phyloP scores from a whole-genome alignment of 2,888 invertebrate species.

The Campoletis raptor region DNA sequence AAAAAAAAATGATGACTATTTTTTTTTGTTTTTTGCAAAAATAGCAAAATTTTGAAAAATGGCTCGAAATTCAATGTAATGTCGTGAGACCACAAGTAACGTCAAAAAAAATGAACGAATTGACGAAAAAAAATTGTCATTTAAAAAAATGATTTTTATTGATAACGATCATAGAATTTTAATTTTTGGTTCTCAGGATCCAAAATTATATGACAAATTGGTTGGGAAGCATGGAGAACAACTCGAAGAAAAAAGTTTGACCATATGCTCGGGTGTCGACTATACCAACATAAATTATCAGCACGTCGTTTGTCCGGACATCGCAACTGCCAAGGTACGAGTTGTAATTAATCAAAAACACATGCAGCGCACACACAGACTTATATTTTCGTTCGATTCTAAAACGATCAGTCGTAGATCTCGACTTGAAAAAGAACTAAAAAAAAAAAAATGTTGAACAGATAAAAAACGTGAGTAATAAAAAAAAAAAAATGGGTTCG shows the following conservation, averaged over 20 bases:
- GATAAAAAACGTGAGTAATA: background rate
- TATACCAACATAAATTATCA: constrained; percentile 99
- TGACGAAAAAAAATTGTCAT: no score
- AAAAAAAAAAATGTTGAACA: background rate
- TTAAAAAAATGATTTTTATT: constrained; percentile 6
- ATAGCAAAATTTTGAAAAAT: no score
- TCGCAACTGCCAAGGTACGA: constrained; percentile 95
- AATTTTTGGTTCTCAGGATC: constrained; percentile 87
- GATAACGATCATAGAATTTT: background rate
- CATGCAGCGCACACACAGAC: background rate
- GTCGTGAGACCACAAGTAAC: no score
- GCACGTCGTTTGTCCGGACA: constrained; percentile 97
- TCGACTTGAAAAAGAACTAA: constrained; percentile 7
- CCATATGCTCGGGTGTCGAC: constrained; percentile 99
- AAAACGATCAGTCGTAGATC: constrained; percentile 15
- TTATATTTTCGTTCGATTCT: constrained; percentile 18
- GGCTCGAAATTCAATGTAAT: no score
- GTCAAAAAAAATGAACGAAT: no score
- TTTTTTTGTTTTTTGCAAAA: no score
- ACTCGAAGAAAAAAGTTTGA: constrained; percentile 96
- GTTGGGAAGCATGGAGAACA: constrained; percentile 91
- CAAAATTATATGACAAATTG: constrained; percentile 91
- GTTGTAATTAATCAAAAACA: background rate
- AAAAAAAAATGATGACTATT: no score
- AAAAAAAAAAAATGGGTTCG: background rate